Evolutionary conservation across 1,140 invertebrate genomes (phyloP).

Genomic region (Macrobrachium rosenbergii): DNA sequence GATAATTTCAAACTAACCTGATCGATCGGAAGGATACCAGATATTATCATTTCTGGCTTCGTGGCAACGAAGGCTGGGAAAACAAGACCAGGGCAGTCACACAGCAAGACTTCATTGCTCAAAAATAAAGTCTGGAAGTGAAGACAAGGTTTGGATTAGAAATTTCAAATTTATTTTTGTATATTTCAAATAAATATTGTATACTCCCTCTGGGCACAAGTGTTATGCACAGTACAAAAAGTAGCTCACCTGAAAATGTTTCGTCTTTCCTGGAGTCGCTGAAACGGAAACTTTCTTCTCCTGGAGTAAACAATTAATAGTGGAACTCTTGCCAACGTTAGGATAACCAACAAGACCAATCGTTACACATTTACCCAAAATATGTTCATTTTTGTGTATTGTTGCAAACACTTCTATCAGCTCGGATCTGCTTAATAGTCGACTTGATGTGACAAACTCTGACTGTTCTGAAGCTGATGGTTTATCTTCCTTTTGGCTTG

Average conservation of each 20-base stretch:
- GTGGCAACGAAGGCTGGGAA: conserved; percentile 96
- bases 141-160: too few relatives aligned
- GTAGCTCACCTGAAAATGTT: conserved; percentile 81
- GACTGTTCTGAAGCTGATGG: neutral
- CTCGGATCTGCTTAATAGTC: conserved; percentile 71
- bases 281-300: conserved; percentile 96
- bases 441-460: conserved; percentile 34
- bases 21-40: conserved; percentile 96
- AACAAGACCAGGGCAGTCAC: conserved; percentile 98
- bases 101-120: conserved; percentile 85
- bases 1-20: conserved; percentile 87
- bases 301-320: conserved; percentile 93
- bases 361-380: conserved; percentile 77
- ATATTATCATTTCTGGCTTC: conserved; percentile 94
- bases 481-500: neutral
- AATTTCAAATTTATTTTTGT: too few relatives aligned
- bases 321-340: conserved; percentile 99
- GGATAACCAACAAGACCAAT: conserved; percentile 98
- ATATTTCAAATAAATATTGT: too few relatives aligned
- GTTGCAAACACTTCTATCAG: conserved; percentile 78
- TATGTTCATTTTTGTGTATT: conserved; percentile 73
- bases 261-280: conserved; percentile 96
- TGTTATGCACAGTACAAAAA: too few relatives aligned
- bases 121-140: conserved; percentile 86
- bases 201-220: too few relatives aligned